Conservation (phyloP, 2,797 vertebrate genomes). For the Pseudotriccus pelzelni region DNA sequence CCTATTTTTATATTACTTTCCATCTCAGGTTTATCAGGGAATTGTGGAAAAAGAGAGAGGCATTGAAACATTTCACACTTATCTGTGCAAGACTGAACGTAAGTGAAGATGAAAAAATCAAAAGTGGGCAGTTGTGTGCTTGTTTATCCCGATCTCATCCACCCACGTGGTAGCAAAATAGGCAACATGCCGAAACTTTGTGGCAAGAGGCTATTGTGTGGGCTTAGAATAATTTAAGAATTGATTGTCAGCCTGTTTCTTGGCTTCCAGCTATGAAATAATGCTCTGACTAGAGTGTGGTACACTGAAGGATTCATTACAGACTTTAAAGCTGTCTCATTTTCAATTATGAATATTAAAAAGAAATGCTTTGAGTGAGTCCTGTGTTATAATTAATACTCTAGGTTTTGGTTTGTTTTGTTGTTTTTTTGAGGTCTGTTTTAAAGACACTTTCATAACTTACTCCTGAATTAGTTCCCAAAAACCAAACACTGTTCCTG, state of each 20-base stretch:
- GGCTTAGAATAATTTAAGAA: slow-evolving; percentile 46
- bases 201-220: slow-evolving; percentile 60
- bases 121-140: slow-evolving; percentile 44
- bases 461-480: background rate
- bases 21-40: background rate
- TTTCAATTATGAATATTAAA: slow-evolving; percentile 45
- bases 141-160: slow-evolving; percentile 52
- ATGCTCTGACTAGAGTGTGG: background rate
- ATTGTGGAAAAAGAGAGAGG: background rate
- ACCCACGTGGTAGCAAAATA: slow-evolving; percentile 31
- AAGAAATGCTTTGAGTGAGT: background rate
- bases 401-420: background rate
- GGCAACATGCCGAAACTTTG: slow-evolving; percentile 28
- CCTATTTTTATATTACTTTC: background rate
- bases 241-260: slow-evolving; percentile 31
- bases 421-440: slow-evolving; percentile 17
- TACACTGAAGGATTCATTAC: background rate
- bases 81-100: background rate
- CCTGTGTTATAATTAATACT: background rate
- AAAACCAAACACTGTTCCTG: slow-evolving; percentile 38
- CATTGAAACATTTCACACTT: background rate
- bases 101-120: slow-evolving; percentile 1
- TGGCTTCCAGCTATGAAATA: slow-evolving; percentile 37
- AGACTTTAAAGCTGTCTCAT: background rate
- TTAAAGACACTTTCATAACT: slow-evolving; percentile 4